Evolutionary conservation across 1,140 invertebrate species (phyloP), one percentile per base, ranked within the genome.

Genomic region (Philopotamus ludificatus): DNA sequence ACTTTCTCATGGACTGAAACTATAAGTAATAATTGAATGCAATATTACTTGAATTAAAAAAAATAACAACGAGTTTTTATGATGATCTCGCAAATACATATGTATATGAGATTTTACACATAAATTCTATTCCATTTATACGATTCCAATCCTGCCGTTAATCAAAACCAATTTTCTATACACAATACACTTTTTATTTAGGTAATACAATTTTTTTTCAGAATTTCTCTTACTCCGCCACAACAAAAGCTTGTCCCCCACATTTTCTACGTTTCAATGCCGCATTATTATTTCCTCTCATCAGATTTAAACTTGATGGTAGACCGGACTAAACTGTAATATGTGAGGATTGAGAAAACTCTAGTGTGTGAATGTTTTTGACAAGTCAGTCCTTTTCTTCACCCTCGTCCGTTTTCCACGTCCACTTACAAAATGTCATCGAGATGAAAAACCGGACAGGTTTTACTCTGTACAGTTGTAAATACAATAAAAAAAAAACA

Each of bases 351-450:
- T 34, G 28, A 34, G 28, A 12, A 34, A 12, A 34, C 28, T 12
- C 28, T 34, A 7, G 12, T 34, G 28, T 8, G 8, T 15, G 45
- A 8, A 8, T 47, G 45, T 47, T 47, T 47, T 47, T 47, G 45
- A 47, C 45, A 47, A 8, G 20, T 59, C 42, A 23, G 12, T 9
- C 55, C 26, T 16, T 59, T 59, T 28, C 54, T 41, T 57, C 28
- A 18, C 10, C 16, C 55, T 59, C 21, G 39, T 59, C 39, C 44
- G 18, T 16, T 18, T 44, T 16, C 20, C 39, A 44, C 55, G n/a
- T 23, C 55, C 55, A 59, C 55, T 59, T 59, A 21, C 44, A 41
- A 59, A 59, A 59, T 39, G 42, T 59, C 55, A 59, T 44, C 10
- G 44, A 28, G 12, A 18, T 7, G 9, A 44, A 59, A 44, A 41